Evolutionary conservation across 1,140 invertebrate species (phyloP), one percentile per base, ranked within the genome.

Genomic region (Drosophila takahashii): DNA sequence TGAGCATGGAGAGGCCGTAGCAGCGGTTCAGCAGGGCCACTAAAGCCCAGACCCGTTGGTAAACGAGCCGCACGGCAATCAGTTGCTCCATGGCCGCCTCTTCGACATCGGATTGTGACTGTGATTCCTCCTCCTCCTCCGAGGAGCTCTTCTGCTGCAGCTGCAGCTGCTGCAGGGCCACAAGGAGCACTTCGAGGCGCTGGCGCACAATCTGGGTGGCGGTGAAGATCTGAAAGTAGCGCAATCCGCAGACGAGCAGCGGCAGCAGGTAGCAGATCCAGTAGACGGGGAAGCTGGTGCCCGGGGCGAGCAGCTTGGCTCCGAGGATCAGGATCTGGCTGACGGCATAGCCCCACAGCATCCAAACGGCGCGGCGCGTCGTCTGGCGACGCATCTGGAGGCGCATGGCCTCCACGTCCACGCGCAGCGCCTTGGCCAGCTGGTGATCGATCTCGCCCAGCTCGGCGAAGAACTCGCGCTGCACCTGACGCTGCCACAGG

Each of bases 161-260:
- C 27, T 81, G 85, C 6, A 89, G 42, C 3, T 78, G 58, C 44
- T 67, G 54, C 7, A 92, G 32, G 18, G 65, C 27, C 4, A 42
- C 22, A 1, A 77, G 48, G 4, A 92, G 50, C 15, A 76, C 13
- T 11, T 81, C 67, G 44, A 92, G 77, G 0, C 90, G 79, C 16
- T 61, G 70, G 0, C 77, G 75, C 10, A 92, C 66, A 3, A 87
- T 76, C 0, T 41, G 48, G 6, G 92, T 78, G 6, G 81, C 48
- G 15, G 67, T 77, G 9, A 87, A 91, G 53, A 91, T 87, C 59
- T 92, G 90, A 58, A 91, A 92, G 47, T 92, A 92, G 3, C 90
- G 61, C 60, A 91, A 3, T 1, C 87, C 90, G 15, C 79, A 90
- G 3, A 92, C 76, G 0, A 87, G 18, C 42, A 92, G 39, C 1